Conservation (phyloP, 2,797 vertebrate species). For the Anolis apletophallus region DNA sequence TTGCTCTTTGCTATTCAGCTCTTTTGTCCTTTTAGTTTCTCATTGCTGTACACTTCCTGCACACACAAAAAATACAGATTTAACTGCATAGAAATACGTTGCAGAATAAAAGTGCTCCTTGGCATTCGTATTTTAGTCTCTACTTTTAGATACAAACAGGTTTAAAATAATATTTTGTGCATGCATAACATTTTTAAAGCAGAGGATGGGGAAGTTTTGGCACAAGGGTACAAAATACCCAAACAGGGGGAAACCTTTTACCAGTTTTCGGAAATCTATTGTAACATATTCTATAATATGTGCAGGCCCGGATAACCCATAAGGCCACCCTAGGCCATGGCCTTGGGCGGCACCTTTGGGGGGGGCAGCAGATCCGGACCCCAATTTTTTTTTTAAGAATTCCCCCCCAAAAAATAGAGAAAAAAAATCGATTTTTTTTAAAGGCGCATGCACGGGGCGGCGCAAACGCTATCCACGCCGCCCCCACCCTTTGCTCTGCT, state of each 20-base stretch:
- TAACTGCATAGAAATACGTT: not conserved
- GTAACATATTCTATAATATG: not conserved
- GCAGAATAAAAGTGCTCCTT: not conserved
- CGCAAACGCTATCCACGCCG: too few species aligned
- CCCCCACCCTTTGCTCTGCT: too few species aligned
- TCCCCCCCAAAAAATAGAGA: too few species aligned
- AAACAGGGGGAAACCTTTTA: not conserved
- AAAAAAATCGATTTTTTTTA: too few species aligned
- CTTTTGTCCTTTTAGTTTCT: not conserved
- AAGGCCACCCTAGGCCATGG: too few species aligned
- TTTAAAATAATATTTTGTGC: not conserved
- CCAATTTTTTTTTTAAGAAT: too few species aligned
- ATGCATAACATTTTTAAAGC: not conserved
- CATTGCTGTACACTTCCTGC: not conserved
- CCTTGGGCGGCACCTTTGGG: too few species aligned
- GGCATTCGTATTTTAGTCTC: not conserved
- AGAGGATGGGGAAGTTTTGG: not conserved
- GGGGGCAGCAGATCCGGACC: too few species aligned
- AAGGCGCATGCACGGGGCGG: too few species aligned
- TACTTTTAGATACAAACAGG: not conserved
- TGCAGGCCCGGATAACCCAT: too few species aligned
- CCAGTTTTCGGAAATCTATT: not conserved
- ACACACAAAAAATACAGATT: not conserved
- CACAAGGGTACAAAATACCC: not conserved
- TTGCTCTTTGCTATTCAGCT: not conserved